Percentiles rank a stretch among this genome's conserved stretches.
Conservation (phyloP, 2,113 vertebrate genomes). For the Centrocercus urophasianus region DNA sequence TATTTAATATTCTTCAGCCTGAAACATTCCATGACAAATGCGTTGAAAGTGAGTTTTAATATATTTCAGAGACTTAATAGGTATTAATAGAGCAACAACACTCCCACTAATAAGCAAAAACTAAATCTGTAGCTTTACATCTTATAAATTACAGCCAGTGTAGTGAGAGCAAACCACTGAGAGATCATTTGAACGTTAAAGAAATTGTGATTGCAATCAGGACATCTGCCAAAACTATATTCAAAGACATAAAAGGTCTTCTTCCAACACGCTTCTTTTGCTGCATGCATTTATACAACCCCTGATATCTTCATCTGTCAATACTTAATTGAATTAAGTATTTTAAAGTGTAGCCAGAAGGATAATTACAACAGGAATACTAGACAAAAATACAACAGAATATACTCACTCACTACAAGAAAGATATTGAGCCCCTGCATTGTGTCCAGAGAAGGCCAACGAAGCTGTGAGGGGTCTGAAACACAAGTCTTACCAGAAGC, state of each 20-base stretch:
- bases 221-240: conserved; percentile 26
- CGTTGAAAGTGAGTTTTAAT: conserved; percentile 14
- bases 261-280: background rate
- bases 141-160: conserved; percentile 41
- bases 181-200: conserved; percentile 43
- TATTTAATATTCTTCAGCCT: conserved; percentile 30
- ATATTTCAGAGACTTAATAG: conserved; percentile 48
- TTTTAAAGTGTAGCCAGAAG: conserved; percentile 11
- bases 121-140: conserved; percentile 19
- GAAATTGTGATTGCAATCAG: conserved; percentile 43
- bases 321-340: background rate
- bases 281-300: background rate
- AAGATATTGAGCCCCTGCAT: too few relatives aligned
- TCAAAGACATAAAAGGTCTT: background rate
- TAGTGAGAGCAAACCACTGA: conserved; percentile 44
- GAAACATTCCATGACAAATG: conserved; percentile 29
- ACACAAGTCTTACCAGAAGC: too few relatives aligned
- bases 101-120: conserved; percentile 11
- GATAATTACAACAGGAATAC: conserved; percentile 8
- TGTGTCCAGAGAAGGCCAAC: too few relatives aligned
- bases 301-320: background rate
- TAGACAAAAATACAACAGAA: background rate
- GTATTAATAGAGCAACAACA: conserved; percentile 62
- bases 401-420: too few relatives aligned
- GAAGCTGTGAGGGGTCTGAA: too few relatives aligned